phyloP scores from a whole-genome alignment of 2,113 vertebrate genomes.

The Oncorhynchus tshawytscha region DNA sequence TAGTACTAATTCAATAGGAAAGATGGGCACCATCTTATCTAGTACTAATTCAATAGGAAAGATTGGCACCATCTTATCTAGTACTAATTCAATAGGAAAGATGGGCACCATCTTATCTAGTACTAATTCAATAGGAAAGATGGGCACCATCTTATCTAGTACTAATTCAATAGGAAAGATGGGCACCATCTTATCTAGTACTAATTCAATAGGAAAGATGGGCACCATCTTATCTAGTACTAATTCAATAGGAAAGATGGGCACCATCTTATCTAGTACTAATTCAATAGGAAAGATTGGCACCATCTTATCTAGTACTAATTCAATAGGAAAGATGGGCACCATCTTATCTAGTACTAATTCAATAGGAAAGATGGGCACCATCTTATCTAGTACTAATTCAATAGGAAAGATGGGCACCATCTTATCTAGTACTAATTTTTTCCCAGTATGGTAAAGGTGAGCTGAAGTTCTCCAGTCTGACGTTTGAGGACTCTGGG shows the following conservation, averaged over 20 bases:
- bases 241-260: slow-evolving; percentile 6
- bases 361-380: background rate
- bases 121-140: slow-evolving; percentile 15
- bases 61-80: too few species aligned
- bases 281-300: slow-evolving; percentile 5
- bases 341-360: slow-evolving; percentile 10
- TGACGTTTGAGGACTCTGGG: slow-evolving; percentile 89
- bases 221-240: too few species aligned
- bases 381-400: slow-evolving; percentile 10
- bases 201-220: slow-evolving; percentile 10
- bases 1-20: slow-evolving; percentile 14
- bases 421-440: slow-evolving; percentile 12
- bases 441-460: slow-evolving; percentile 86
- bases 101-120: too few species aligned
- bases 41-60: slow-evolving; percentile 14
- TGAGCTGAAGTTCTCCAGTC: slow-evolving; percentile 85
- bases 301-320: background rate
- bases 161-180: slow-evolving; percentile 13
- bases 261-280: background rate
- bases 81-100: slow-evolving; percentile 15
- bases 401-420: background rate
- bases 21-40: too few species aligned
- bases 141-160: too few species aligned
- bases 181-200: too few species aligned
- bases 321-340: background rate